These are phyloP conservation scores for Pseudotriccus pelzelni DNA, from an alignment of 2,797 vertebrate genomes.

Conservation along the genomic window DNA sequence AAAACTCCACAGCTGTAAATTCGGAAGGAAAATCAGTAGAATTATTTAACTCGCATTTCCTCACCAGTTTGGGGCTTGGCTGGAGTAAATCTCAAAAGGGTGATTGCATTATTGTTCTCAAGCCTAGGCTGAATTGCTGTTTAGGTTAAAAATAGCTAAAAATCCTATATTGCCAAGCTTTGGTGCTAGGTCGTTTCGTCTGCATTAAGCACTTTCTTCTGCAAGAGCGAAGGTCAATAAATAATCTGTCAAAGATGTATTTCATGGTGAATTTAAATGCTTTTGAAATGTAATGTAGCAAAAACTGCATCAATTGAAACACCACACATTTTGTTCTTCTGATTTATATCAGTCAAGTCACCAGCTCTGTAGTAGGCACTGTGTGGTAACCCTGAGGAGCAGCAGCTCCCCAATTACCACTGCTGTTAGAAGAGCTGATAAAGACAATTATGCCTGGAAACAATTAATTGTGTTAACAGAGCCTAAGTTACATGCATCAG, in stretches of 20 bases:
- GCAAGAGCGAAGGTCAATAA: neutral
- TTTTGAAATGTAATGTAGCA: neutral
- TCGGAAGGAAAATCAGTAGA: neutral
- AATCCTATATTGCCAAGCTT: neutral
- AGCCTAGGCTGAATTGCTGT: neutral
- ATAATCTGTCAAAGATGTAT: neutral
- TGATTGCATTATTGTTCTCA: neutral
- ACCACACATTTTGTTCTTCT: neutral
- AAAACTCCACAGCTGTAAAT: neutral
- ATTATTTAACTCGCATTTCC: neutral
- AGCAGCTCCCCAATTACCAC: neutral
- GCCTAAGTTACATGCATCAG: neutral
- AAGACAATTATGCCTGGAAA: slow-evolving; percentile 30
- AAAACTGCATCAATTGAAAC: neutral
- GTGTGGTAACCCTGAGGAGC: neutral
- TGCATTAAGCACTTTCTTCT: neutral
- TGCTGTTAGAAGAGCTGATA: slow-evolving; percentile 7
- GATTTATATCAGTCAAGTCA: neutral
- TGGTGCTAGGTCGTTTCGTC: neutral
- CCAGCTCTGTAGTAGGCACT: neutral
- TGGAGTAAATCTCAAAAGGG: neutral
- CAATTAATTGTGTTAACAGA: slow-evolving; percentile 9
- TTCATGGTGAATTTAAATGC: neutral
- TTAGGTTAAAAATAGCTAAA: slow-evolving; percentile 13
- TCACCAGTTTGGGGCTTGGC: neutral